Evolutionary conservation across 2,888 invertebrate species (phyloP).

Genomic region (Aporophyla nigra): DNA sequence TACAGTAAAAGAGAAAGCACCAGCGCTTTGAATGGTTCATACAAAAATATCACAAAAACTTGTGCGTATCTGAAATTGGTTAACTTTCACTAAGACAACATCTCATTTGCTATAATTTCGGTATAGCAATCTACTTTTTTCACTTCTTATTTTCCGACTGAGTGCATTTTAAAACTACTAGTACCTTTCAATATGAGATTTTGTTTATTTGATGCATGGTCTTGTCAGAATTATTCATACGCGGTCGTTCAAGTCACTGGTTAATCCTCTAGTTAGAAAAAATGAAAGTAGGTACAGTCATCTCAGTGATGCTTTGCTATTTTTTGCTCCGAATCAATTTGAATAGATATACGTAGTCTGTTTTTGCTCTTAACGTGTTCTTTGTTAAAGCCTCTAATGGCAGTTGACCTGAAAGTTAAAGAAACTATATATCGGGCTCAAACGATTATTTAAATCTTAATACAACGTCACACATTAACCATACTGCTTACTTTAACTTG

Average conservation of each 20-base stretch:
- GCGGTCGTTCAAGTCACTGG: not conserved
- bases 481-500: not conserved
- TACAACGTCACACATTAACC: not conserved
- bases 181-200: not conserved
- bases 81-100: conserved; percentile 56
- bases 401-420: conserved; percentile 17
- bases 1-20: conserved; percentile 61
- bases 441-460: not conserved
- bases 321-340: conserved; percentile 19
- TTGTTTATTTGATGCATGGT: conserved; percentile 12
- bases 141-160: conserved; percentile 21
- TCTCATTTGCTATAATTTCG: conserved; percentile 50
- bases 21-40: conserved; percentile 25
- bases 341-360: not conserved
- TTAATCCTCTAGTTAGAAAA: not conserved
- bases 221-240: not conserved
- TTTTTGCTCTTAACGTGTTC: conserved; percentile 1
- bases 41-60: conserved; percentile 53
- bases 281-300: conserved; percentile 23
- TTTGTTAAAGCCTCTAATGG: conserved; percentile 9
- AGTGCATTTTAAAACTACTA: conserved; percentile 19
- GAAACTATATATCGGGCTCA: not conserved
- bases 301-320: not conserved
- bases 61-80: conserved; percentile 35
- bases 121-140: conserved; percentile 14